phyloP scores from a whole-genome alignment of 2,888 invertebrate species.

The Harpalus rufipes region DNA sequence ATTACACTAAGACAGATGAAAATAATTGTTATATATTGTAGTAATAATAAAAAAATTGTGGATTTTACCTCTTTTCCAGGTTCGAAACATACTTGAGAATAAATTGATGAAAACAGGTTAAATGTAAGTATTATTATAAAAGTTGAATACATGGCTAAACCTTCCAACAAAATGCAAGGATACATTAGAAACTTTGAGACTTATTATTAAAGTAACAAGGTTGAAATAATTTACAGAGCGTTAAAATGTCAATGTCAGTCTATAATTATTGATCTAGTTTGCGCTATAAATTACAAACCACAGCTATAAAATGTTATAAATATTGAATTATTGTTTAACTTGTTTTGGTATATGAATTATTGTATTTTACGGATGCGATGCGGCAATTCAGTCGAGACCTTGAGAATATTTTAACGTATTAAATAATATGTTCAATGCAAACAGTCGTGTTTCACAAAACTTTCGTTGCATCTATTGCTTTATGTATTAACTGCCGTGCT shows the following conservation, averaged over 20 bases:
- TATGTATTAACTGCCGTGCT: no score
- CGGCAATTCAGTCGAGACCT: no score
- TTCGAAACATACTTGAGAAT: constrained; percentile 44
- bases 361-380: no score
- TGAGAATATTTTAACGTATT: no score
- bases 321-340: no score
- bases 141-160: constrained; percentile 17
- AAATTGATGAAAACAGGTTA: background rate
- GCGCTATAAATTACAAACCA: no score
- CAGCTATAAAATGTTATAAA: no score
- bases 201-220: constrained; percentile 14
- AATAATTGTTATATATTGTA: constrained; percentile 51
- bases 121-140: constrained; percentile 14
- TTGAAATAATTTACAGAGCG: constrained; percentile 23
- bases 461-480: no score
- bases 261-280: background rate
- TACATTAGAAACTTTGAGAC: background rate
- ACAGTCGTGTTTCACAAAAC: no score
- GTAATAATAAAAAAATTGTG: constrained; percentile 10
- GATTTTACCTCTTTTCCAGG: constrained; percentile 70
- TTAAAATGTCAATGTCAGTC: constrained; percentile 29
- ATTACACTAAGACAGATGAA: constrained; percentile 81
- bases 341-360: no score
- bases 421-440: no score
- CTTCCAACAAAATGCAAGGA: background rate